Percentiles rank a stretch among this genome's conserved stretches.
Evolutionary conservation across 2,888 invertebrate species (phyloP).

Genomic region (Plebejus anna): DNA sequence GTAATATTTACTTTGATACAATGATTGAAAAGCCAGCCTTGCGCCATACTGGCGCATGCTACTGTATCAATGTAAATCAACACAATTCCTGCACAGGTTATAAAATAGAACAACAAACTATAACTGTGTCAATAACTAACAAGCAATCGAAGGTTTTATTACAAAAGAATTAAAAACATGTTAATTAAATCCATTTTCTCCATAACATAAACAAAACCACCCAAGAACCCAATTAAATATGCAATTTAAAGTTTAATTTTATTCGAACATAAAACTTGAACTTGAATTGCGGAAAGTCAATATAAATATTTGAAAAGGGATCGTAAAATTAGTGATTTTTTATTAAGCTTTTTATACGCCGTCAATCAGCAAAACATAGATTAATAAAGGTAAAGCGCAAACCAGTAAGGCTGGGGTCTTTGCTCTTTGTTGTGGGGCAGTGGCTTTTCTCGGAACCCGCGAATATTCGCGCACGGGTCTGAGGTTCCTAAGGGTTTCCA

Average conservation of each 20-base stretch:
- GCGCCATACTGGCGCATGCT: too few relatives aligned
- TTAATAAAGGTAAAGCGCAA: constrained; percentile 19
- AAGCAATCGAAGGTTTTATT: background rate
- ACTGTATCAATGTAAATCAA: too few relatives aligned
- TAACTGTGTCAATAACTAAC: background rate
- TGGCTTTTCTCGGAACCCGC: constrained; percentile 66
- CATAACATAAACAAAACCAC: background rate
- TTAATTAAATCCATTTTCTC: background rate
- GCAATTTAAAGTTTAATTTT: background rate
- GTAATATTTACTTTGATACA: too few relatives aligned
- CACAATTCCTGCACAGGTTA: background rate
- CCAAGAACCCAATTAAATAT: constrained; percentile 11
- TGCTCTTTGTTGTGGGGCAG: constrained; percentile 47
- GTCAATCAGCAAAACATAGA: constrained; percentile 26
- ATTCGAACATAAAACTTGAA: constrained; percentile 11
- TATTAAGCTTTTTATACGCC: background rate
- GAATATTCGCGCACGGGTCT: constrained; percentile 42
- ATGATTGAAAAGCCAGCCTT: too few relatives aligned
- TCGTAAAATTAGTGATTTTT: constrained; percentile 17
- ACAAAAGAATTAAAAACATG: background rate
- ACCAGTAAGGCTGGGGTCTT: constrained; percentile 21
- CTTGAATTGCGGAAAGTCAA: constrained; percentile 14
- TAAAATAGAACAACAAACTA: background rate
- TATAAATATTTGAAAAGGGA: constrained; percentile 17
- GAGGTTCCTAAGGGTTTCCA: constrained; percentile 13